Conservation (phyloP, 2,888 invertebrate genomes). For the Drosophila anceps region DNA sequence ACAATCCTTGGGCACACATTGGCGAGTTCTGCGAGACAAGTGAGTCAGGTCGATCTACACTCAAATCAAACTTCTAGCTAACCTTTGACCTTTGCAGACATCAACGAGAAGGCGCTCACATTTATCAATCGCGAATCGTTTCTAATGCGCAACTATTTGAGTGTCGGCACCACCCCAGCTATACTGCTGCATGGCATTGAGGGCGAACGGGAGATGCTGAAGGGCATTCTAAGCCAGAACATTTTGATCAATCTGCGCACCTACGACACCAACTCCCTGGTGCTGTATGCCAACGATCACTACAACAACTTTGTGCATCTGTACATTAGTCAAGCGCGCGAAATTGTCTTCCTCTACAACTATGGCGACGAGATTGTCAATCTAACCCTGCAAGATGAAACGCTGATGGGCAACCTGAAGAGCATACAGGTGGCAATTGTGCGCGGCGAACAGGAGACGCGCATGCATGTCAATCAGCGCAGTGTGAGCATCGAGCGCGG, state of each 20-base stretch:
- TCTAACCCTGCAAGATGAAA: constrained; percentile 91
- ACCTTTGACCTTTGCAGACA: constrained; percentile 87
- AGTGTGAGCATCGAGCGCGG: constrained; percentile 90
- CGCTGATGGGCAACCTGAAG: constrained; percentile 90
- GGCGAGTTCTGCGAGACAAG: constrained; percentile 96
- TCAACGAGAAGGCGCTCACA: constrained; percentile 95
- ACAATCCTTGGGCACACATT: constrained; percentile 96
- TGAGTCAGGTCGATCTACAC: constrained; percentile 86
- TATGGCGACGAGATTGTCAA: constrained; percentile 92
- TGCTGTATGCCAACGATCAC: constrained; percentile 96
- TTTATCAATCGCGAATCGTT: constrained; percentile 93
- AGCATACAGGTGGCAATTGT: constrained; percentile 95
- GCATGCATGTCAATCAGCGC: constrained; percentile 92
- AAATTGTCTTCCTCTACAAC: constrained; percentile 94
- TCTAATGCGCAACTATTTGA: constrained; percentile 92
- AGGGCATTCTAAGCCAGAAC: constrained; percentile 91
- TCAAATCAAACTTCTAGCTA: neutral
- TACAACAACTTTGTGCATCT: constrained; percentile 96
- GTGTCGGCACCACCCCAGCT: constrained; percentile 86
- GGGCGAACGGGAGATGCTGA: constrained; percentile 87
- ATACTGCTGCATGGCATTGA: constrained; percentile 84
- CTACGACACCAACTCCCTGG: constrained; percentile 92
- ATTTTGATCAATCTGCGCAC: constrained; percentile 96
- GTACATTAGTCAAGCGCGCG: constrained; percentile 91
- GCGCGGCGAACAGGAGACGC: constrained; percentile 90